Base-by-base conservation (phyloP, 1,140 invertebrate species). In the Rhizoglyphus robini region DNA sequence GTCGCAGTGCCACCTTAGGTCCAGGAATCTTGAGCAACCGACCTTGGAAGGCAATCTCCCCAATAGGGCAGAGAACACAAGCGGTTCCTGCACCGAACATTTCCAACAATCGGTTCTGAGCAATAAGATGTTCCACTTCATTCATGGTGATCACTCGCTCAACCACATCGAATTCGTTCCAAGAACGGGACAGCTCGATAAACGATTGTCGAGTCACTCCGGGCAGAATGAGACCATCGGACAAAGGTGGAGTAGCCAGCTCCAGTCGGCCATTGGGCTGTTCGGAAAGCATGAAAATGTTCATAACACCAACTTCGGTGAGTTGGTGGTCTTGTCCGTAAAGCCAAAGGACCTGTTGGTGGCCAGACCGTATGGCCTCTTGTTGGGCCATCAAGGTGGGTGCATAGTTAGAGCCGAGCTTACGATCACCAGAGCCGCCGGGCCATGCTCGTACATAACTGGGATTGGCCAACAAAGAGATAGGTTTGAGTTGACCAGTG, bases 301-400 rank as follows among this genome's bases (percentile, higher is more conserved):
- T 99, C 96, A 99, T 99, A 8, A 95, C 92, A 46, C 96, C 96
- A 51, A 91, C 93, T 82, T 99, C 96, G 0, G 96, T 99, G 1
- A 99, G 72, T 74, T 95, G 83, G 74, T 96, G 84, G 73, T 99
- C 85, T 3, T 91, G 83, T 8, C 95, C 96, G 76, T 86, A 97
- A 4, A 99, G 78, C 96, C 96, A 99, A 5, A 99, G 76, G 2
- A 97, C 92, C 80, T 99, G 96, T 71, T 99, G 92, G 62, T 90
- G 84, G 3, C 89, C 90, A 71, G 83, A 78, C 65, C 83, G 80
- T 4, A 79, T 78, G 0, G 96, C 96, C 69, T 85, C 78, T 69
- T 85, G 84, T 76, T 84, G 77, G 11, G 81, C 70, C 27, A 70
- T 65, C 41, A 83, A 73, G 30, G 82, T 83, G 29, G 82, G 81